Conservation (phyloP, 2,888 invertebrate genomes). For the Tribolium freemani region DNA sequence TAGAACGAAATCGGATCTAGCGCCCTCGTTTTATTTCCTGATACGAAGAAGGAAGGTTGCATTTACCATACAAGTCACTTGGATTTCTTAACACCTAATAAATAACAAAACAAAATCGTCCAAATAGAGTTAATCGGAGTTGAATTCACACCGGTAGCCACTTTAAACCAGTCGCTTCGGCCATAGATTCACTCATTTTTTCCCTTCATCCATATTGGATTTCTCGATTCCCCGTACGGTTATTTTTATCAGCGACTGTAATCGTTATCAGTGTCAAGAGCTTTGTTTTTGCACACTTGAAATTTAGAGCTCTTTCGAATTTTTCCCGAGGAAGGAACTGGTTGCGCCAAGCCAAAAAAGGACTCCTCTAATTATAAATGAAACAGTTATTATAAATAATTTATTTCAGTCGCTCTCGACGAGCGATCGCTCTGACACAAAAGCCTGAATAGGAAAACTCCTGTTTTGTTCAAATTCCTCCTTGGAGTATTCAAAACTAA, state of each 20-base stretch:
- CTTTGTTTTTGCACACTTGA: background rate
- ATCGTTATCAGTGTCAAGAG: background rate
- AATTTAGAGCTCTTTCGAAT: no score
- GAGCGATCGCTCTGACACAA: no score
- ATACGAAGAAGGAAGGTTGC: slow-evolving; percentile 13
- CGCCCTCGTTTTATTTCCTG: slow-evolving; percentile 19
- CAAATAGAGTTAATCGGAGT: slow-evolving; percentile 12
- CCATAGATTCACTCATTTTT: background rate
- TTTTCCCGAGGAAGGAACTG: background rate
- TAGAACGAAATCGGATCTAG: slow-evolving; percentile 5
- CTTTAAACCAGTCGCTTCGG: slow-evolving; percentile 9
- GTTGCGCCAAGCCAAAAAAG: background rate
- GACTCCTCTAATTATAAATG: background rate
- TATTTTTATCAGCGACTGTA: background rate
- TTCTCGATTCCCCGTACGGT: background rate
- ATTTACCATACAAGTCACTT: slow-evolving; percentile 9
- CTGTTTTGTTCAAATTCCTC: background rate
- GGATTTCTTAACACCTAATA: slow-evolving; percentile 16
- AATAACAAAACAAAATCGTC: slow-evolving; percentile 18
- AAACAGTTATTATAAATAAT: background rate
- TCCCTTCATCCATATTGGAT: background rate
- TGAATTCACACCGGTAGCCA: background rate
- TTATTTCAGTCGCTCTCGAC: background rate
- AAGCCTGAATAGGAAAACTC: background rate
- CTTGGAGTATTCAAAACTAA: background rate